Evolutionary conservation across 2,797 vertebrate species (phyloP).

Genomic region (Anomalospiza imberbis): DNA sequence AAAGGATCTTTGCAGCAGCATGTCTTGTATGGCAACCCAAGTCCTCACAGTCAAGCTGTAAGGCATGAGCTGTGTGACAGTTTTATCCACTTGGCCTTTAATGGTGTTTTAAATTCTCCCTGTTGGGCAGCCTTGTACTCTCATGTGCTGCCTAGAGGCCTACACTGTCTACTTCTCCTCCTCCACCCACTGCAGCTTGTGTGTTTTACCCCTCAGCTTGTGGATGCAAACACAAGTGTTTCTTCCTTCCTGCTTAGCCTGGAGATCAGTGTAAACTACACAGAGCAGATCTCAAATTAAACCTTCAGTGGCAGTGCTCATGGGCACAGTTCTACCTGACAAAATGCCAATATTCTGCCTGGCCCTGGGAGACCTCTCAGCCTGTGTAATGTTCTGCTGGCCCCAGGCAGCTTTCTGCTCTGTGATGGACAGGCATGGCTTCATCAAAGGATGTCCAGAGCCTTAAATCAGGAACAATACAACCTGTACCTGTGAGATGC

Average conservation of each 20-base stretch:
- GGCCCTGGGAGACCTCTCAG: not conserved
- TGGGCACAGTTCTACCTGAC: not conserved
- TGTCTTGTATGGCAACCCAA: not conserved
- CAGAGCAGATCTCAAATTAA: not conserved
- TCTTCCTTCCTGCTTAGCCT: not conserved
- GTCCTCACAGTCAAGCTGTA: not conserved
- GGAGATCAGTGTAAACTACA: not conserved
- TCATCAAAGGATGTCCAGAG: constrained; percentile 32
- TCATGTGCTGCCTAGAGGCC: not conserved
- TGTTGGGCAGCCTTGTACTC: not conserved
- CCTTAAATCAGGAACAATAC: not conserved
- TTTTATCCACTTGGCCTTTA: not conserved
- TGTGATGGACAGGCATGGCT: not conserved
- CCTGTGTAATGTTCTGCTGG: not conserved
- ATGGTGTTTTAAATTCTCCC: not conserved
- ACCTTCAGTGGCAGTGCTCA: not conserved
- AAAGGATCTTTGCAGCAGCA: not conserved
- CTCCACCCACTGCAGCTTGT: not conserved
- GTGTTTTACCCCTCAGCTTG: not conserved
- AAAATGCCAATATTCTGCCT: not conserved
- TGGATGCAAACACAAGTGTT: not conserved
- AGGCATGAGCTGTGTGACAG: not conserved
- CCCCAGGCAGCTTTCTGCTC: constrained; percentile 19
- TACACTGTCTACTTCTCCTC: not conserved
- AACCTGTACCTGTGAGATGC: not conserved